Evolutionary conservation across 2,113 vertebrate species (phyloP).

Genomic region (Mirounga angustirostris): DNA sequence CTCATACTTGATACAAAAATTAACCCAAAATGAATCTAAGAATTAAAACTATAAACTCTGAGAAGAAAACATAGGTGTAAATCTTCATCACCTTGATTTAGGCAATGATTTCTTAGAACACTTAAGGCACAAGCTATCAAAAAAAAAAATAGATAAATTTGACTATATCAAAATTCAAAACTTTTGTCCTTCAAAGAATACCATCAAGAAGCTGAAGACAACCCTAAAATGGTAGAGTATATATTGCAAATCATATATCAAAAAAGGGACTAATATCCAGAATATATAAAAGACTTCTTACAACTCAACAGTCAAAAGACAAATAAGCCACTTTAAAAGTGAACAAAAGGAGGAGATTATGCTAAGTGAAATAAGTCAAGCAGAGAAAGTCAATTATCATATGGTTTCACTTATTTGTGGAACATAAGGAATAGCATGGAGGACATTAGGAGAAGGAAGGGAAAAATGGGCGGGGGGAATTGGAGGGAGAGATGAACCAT

Average conservation of each 20-base stretch:
- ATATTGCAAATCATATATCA: background rate
- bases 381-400: no score
- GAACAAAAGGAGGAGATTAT: background rate
- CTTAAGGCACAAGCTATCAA: background rate
- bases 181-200: background rate
- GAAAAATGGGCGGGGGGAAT: background rate
- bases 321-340: background rate
- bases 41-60: background rate
- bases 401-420: no score
- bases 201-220: background rate
- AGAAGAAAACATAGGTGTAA: background rate
- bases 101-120: background rate
- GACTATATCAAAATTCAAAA: slow-evolving; percentile 9
- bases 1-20: background rate
- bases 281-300: background rate
- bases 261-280: background rate
- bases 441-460: no score
- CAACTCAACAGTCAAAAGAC: background rate
- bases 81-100: background rate
- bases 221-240: background rate
- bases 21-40: background rate
- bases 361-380: no score
- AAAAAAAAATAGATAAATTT: background rate
- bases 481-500: no score
- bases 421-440: no score